Evolutionary conservation across 2,797 vertebrate species (phyloP), one percentile per base, ranked within the genome.

Genomic region (Helostoma temminkii): DNA sequence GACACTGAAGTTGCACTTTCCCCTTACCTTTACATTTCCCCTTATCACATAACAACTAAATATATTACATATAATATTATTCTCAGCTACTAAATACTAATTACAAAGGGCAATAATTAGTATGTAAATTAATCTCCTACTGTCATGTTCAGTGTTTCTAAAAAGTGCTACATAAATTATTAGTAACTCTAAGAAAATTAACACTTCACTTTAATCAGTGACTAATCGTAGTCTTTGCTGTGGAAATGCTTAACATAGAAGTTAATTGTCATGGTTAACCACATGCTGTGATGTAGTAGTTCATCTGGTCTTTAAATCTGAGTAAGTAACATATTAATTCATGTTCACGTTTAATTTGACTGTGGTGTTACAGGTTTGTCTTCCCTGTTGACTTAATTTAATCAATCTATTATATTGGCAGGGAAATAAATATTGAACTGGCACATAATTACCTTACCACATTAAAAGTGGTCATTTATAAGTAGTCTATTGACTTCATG

Each of bases 401-500:
- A 76, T 81, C 74, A 83, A 83, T 82, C 77, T 67, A 57, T 39
- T 46, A 45, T 80, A 86, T 82, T 69, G 88, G 59, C 71, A 83
- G 24, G 61, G 9, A 52, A 49, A 85, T 83, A 89, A 88, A 87
- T 79, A 82, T 58, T 65, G 67, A 80, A 69, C 74, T 66, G 71
- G 62, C 63, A 79, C 78, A 83, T 61, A 66, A 83, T 86, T 86
- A 88, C 80, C n/a, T 74, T 84, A 59, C 65, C 63, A 73, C 76
- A 78, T 73, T 82, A 68, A 89, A 87, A 68, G 60, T 70, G 74
- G 66, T 78, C 69, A 80, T 90, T 91, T 78, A 88, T 52, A 76
- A 84, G 84, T 78, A 73, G 74, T 66, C 28, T 78, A 89, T 86
- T 74, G 84, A 89, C 89, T 61, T 54, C 55, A 58, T 9, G 50